Evolutionary conservation across 2,113 vertebrate genomes (phyloP).

Genomic region (Protobothrops flavoviridis): DNA sequence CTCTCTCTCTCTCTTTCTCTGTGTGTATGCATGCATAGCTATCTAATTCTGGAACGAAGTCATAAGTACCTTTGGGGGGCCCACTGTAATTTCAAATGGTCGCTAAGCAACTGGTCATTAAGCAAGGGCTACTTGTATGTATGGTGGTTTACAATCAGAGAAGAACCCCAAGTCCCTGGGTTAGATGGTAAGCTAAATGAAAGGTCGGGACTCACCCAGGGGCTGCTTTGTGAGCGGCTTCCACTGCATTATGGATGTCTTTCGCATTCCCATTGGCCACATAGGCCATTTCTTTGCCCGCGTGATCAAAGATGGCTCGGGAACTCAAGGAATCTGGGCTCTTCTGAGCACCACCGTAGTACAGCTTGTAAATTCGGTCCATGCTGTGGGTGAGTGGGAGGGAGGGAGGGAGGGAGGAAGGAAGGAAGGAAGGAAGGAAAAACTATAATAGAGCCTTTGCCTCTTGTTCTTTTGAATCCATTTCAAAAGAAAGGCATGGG

Average conservation of each 20-base stretch:
- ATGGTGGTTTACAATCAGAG: neutral
- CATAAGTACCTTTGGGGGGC: neutral
- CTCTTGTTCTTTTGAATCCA: neutral
- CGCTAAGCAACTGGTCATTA: neutral
- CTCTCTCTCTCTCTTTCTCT: too few relatives aligned
- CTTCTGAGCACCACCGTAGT: conserved; percentile 76
- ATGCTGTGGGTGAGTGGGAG: conserved; percentile 55
- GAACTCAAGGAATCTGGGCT: conserved; percentile 78
- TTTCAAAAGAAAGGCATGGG: neutral
- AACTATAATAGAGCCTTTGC: neutral
- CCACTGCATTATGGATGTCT: conserved; percentile 81
- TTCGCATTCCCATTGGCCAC: conserved; percentile 82
- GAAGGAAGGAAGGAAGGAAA: too few relatives aligned
- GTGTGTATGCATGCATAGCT: neutral
- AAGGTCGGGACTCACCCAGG: conserved; percentile 70
- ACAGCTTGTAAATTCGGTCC: conserved; percentile 73
- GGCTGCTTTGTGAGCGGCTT: conserved; percentile 78
- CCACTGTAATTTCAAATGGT: neutral
- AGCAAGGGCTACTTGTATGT: neutral
- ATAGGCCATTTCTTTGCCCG: conserved; percentile 66
- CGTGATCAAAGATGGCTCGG: conserved; percentile 65
- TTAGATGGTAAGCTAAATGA: neutral
- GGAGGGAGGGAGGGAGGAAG: neutral
- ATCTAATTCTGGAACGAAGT: neutral
- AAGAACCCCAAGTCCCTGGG: neutral